Base-by-base conservation (phyloP, 2,797 vertebrate species). In the Urocyon cinereoargenteus region DNA sequence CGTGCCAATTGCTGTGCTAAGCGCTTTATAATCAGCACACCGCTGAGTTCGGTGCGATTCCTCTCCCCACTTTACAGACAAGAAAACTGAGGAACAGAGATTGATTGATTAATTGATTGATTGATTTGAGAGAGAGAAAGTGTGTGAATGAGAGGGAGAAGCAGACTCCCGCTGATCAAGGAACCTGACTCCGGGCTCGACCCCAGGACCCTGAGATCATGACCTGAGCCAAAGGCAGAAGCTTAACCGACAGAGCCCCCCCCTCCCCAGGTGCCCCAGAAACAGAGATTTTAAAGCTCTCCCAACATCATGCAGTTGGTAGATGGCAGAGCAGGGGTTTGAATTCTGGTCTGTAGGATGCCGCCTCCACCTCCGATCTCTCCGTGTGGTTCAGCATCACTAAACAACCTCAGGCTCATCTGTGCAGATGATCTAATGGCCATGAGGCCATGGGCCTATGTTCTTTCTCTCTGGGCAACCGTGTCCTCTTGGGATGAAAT, bases 401-500 rank as follows among this genome's bases (percentile, higher is more conserved):
- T 40, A 16, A 90, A 9, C 14, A 57, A 51, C 34, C 3, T 15
- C 34, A 3, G 2, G 19, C 22, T 19, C 0, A 62, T 53, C 40
- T n/a, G 55, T 55, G 24, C 7, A 15, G 24, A 12, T 18, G 51
- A 87, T 26, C 0, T 26, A 15, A 34, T 6, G 53, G 26, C n/a
- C 4, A 2, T 1, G 53, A 3, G 57, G 21, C 16, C 16, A 4
- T 2, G 24, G 24, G 34, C 11, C 21, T 49, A 3, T 1, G 18
- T 12, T n/a, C 70, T 57, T 55, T 85, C 57, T 62, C 53, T 84
- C 83, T 6, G 4, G 36, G 51, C 31, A 57, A 34, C 24, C 10
- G 21, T 49, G 34, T 82, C 81, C 31, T 81, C 53, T 18, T 59
- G 55, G 6, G 40, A 26, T 16, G 31, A 6, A 62, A 68, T 40